A percentile compares a stretch with the other conserved stretches of the same genome.
Evolutionary conservation across 2,113 vertebrate genomes (phyloP).

Genomic region (Elgaria multicarinata): DNA sequence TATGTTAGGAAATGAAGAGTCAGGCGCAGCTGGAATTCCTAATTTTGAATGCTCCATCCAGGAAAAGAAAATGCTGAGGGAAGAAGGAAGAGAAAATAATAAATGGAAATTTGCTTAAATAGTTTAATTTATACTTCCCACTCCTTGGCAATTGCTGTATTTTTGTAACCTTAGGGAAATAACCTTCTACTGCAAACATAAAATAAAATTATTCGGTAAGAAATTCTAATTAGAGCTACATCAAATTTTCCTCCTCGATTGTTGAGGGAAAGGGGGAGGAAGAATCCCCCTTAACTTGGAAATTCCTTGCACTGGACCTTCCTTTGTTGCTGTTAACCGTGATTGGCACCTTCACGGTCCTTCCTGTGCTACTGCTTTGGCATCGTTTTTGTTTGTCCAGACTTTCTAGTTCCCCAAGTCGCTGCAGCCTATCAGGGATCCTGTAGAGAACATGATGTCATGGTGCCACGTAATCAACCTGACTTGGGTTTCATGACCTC

Average conservation of each 20-base stretch:
- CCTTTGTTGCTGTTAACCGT: neutral
- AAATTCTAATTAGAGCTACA: neutral
- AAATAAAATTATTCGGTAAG: neutral
- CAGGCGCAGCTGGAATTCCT: neutral
- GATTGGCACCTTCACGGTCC: neutral
- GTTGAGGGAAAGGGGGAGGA: neutral
- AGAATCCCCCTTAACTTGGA: too few species aligned
- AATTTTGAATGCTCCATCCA: neutral
- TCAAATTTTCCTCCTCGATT: neutral
- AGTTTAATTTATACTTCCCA: neutral
- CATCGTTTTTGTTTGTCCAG: neutral
- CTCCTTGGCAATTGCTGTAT: neutral
- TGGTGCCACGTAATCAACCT: neutral
- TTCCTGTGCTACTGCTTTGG: neutral
- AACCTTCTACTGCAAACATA: neutral
- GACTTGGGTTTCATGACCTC: neutral
- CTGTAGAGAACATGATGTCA: neutral
- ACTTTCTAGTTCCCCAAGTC: neutral
- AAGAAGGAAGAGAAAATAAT: neutral
- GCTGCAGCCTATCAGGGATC: neutral
- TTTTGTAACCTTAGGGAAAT: conserved; percentile 7
- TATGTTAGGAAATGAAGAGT: neutral
- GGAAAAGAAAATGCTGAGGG: neutral
- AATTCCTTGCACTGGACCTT: too few species aligned
- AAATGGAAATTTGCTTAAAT: neutral